These are phyloP conservation scores for Archivesica marissinica DNA, from an alignment of 1,140 invertebrate species.

Conservation along the genomic window DNA sequence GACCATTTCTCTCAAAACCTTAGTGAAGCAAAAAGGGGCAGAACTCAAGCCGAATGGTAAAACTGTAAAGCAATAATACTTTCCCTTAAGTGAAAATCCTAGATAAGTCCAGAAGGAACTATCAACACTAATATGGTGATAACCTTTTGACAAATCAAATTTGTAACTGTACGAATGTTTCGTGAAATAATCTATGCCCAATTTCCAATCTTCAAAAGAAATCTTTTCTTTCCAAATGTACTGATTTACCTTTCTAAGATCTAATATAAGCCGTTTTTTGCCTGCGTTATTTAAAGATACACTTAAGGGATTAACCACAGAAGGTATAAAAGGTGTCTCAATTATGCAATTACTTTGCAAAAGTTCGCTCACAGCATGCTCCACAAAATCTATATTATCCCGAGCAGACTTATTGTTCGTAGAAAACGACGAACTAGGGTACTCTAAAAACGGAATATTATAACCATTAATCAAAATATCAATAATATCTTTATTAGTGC, in stretches of 20 bases:
- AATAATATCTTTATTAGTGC: slow-evolving; percentile 4
- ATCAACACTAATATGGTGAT: background rate
- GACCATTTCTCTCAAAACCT: background rate
- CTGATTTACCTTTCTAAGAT: background rate
- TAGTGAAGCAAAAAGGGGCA: background rate
- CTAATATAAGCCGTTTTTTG: slow-evolving; percentile 2
- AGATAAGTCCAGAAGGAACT: too few species aligned
- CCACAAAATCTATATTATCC: slow-evolving; percentile 18
- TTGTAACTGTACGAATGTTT: background rate
- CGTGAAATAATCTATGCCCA: background rate
- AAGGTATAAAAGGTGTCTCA: background rate
- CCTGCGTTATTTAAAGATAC: slow-evolving; percentile 13
- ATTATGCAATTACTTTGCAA: background rate
- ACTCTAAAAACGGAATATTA: background rate
- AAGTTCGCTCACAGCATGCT: background rate
- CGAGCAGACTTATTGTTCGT: background rate
- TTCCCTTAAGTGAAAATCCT: background rate
- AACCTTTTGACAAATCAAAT: background rate
- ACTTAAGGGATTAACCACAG: background rate
- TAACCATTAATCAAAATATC: background rate
- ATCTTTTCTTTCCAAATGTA: background rate
- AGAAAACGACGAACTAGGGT: background rate
- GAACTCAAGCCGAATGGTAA: background rate
- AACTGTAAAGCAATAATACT: background rate
- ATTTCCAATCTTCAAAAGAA: slow-evolving; percentile 2